Base-by-base conservation (phyloP, 1,140 invertebrate species). In the Brachionus paranguensis region DNA sequence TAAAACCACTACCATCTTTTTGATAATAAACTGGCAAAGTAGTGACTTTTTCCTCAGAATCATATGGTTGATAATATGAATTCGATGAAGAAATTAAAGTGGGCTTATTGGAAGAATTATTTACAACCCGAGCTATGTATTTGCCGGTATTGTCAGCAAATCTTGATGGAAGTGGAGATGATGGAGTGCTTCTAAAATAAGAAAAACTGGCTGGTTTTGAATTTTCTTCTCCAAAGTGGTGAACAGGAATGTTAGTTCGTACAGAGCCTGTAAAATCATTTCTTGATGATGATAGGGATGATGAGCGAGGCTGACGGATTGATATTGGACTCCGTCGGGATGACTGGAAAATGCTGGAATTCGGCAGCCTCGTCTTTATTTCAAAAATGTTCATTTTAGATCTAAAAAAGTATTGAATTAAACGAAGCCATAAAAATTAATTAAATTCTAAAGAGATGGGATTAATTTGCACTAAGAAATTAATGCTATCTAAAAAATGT, bases 341-440 rank as follows among this genome's bases (percentile, higher is more conserved):
- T 29, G 72, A 37, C 41, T 72, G 68, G 50, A 76, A 76, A 12
- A 76, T 50, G 50, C 72, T 27, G 3, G 72, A 50, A 29, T 76
- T 76, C 27, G 72, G 72, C 3, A 50, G 45, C 8, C 72, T 45
- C 8, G 72, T 76, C 17, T 76, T 76, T 76, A 76, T 37, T 50
- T 76, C 72, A 50, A 50, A 76, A 29, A 76, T 50, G 50, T 76
- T 76, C 72, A 76, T 76, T 45, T 74, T 17, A 43, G 17, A 17
- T 74, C 70, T 74, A 74, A 45, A 74, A 8, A 43, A 74, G 7
- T n/a, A 43, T 20, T 74, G 7, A 47, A 17, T 43, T 20, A 74
- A 45, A 70, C 3, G 27, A 74, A 43, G 5, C 4, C 8, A 17
- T 43, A 47, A 0, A 47, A 47, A 12, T 47, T 60, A 10, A 20